Conservation (phyloP, 2,888 invertebrate genomes). For the Darwinula stevensoni region DNA sequence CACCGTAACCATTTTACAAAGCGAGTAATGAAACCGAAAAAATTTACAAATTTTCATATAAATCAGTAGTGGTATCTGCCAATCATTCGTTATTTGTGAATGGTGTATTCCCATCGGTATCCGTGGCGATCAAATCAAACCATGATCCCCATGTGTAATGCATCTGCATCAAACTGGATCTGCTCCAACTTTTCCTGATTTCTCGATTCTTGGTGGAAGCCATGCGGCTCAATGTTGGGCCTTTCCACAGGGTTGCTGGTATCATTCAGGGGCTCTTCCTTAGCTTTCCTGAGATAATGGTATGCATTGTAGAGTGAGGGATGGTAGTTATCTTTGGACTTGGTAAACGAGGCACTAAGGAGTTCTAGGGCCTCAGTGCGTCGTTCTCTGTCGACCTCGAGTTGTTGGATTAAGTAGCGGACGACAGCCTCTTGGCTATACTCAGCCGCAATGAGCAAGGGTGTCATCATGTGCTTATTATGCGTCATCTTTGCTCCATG, state of each 20-base stretch:
- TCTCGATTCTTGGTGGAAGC: slow-evolving; percentile 25
- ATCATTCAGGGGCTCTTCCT: too few species aligned
- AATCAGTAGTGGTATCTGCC: too few species aligned
- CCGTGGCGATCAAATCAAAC: too few species aligned
- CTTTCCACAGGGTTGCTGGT: too few species aligned
- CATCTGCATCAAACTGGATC: slow-evolving; percentile 39
- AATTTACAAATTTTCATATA: too few species aligned
- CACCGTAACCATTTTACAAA: too few species aligned
- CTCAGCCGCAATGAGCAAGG: slow-evolving; percentile 59
- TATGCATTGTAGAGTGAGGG: slow-evolving; percentile 42
- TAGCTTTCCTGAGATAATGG: slow-evolving; percentile 40
- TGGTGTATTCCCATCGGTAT: too few species aligned
- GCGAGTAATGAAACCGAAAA: too few species aligned
- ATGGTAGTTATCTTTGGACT: slow-evolving; percentile 67
- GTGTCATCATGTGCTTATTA: slow-evolving; percentile 55
- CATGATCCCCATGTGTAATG: slow-evolving; percentile 69
- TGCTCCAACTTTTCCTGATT: slow-evolving; percentile 29
- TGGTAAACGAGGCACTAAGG: slow-evolving; percentile 69
- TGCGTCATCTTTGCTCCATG: slow-evolving; percentile 38
- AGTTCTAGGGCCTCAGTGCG: slow-evolving; percentile 54
- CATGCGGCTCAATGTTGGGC: too few species aligned
- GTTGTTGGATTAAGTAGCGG: slow-evolving; percentile 25
- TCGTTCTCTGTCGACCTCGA: slow-evolving; percentile 33
- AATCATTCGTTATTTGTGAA: too few species aligned
- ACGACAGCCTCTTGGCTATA: slow-evolving; percentile 48